Conservation (phyloP, 64 coral and sea anemone species). For the Cladopsammia gracilis region DNA sequence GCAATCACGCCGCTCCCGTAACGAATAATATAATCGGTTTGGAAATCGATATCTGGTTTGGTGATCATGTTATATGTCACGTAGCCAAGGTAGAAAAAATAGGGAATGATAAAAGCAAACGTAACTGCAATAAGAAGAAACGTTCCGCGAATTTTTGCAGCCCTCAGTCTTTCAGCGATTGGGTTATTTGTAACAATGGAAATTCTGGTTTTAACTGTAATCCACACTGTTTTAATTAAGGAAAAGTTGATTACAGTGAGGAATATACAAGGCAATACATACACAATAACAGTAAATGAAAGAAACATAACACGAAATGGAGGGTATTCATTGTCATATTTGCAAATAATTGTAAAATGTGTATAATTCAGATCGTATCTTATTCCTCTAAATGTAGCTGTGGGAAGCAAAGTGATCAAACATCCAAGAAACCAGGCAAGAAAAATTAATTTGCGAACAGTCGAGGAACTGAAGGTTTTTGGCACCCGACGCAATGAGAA, state of each 20-base stretch:
- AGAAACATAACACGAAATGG: constrained; percentile 29
- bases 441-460: not conserved
- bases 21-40: constrained; percentile 30
- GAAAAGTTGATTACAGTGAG: constrained; percentile 2
- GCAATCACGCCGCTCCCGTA: not conserved
- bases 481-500: not conserved
- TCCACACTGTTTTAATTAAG: not conserved
- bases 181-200: not conserved
- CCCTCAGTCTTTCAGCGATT: not conserved
- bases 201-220: not conserved
- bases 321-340: constrained; percentile 6
- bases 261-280: constrained; percentile 18
- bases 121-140: constrained; percentile 7
- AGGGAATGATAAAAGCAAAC: constrained; percentile 54
- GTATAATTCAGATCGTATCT: not conserved
- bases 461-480: not conserved
- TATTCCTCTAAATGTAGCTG: not conserved
- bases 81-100: constrained; percentile 22
- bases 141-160: constrained; percentile 9
- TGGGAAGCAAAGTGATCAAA: not conserved
- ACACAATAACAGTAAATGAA: not conserved
- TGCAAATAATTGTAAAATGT: constrained; percentile 20
- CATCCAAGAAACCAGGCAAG: not conserved
- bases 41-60: not conserved
- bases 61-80: constrained; percentile 16